Base-by-base conservation (phyloP, 2,888 invertebrate genomes). In the Tillus elongatus region DNA sequence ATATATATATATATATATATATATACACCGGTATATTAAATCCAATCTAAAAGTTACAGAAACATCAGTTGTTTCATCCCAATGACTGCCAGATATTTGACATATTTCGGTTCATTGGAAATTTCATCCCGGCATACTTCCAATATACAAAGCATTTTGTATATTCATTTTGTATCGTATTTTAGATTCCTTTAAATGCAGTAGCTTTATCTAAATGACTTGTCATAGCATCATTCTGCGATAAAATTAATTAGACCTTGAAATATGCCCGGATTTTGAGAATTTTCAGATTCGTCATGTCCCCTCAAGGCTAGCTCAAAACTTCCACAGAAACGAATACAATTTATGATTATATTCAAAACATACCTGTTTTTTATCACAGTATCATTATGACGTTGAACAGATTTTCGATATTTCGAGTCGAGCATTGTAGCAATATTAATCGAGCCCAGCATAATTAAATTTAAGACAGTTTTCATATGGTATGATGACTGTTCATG, bases 151-250 rank as follows among this genome's bases (percentile, higher is more conserved):
- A 57, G 44, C 14, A 59, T 40, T 4, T n/a, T n/a, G n/a, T n/a
- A n/a, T 60, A 34, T 31, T 59, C 56, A 40, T 56, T 57, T 42
- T 54, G 57, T 35, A 57, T 52, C 4, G 42, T 45, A 42, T 52
- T 55, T 2, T 52, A 56, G n/a, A 44, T 44, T n/a, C 51, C 54
- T 45, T 54, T 52, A 43, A 58, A 59, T 12, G 50, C 50, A n/a
- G 47, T 44, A n/a, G 47, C 29, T 10, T 33, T 47, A 14, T 50
- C 38, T 29, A 58, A 35, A 37, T 52, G 53, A 24, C 45, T 41
- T 35, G 51, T 47, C 26, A 54, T 44, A 26, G 35, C 41, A 13
- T 35, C 35, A 40, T 58, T 49, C 48, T 30, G 50, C 44, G 12
- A 37, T 36, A 40, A 59, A 56, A 47, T 58, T 46, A 15, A 59